Percentiles rank a stretch among this genome's conserved stretches.
phyloP scores from a whole-genome alignment of 1,140 invertebrate genomes.

The Choristoneura fumiferana region DNA sequence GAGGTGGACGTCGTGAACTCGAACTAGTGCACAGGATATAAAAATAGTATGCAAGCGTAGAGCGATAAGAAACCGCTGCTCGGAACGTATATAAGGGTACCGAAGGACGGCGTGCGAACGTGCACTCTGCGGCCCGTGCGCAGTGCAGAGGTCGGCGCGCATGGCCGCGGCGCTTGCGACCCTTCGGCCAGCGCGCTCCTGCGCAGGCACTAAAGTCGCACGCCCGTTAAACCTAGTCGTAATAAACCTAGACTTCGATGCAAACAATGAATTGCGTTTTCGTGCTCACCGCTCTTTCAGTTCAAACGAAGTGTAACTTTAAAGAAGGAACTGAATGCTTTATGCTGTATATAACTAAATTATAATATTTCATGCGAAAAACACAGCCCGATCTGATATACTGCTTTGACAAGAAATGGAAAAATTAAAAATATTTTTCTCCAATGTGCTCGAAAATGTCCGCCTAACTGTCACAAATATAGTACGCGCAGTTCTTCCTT shows the following conservation, averaged over 20 bases:
- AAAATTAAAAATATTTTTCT: no score
- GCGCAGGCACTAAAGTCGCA: conserved; percentile 21
- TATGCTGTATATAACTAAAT: not conserved
- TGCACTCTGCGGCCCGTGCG: not conserved
- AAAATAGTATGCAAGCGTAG: conserved; percentile 26
- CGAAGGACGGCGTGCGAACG: not conserved
- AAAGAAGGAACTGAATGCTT: not conserved
- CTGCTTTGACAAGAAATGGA: no score
- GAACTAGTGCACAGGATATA: conserved; percentile 26
- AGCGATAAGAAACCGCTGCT: conserved; percentile 26
- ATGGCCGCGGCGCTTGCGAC: conserved; percentile 5
- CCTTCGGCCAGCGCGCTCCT: conserved; percentile 9
- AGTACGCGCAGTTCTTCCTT: no score
- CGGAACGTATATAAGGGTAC: conserved; percentile 1
- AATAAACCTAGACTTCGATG: conserved; percentile 34
- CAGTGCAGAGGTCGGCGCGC: conserved; percentile 6
- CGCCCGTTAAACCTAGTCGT: conserved; percentile 25
- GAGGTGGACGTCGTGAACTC: conserved; percentile 21
- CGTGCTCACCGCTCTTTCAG: conserved; percentile 22
- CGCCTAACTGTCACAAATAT: no score
- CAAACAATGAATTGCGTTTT: conserved; percentile 34
- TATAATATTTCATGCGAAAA: no score
- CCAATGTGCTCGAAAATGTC: no score
- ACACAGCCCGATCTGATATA: no score
- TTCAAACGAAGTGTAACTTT: conserved; percentile 10